Evolutionary conservation across 2,797 vertebrate species (phyloP).

Genomic region (Galago senegalensis): DNA sequence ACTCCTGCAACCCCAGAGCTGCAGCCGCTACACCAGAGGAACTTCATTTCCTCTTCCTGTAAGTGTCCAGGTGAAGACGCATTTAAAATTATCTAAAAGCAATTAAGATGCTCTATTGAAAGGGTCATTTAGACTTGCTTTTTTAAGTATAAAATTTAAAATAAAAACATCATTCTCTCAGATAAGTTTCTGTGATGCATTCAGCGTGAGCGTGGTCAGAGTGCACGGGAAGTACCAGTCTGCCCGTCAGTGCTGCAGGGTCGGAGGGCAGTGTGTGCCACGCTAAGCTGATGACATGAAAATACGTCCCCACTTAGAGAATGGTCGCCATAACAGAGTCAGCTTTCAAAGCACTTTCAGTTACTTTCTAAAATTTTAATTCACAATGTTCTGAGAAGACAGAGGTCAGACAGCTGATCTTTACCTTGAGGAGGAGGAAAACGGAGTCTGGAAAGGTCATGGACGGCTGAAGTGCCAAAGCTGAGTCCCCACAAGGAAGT

Average conservation of each 20-base stretch:
- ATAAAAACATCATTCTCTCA: not conserved
- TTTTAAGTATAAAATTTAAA: slow-evolving; percentile 19
- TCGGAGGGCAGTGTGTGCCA: not conserved
- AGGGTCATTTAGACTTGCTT: not conserved
- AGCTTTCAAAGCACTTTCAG: not conserved
- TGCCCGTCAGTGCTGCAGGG: not conserved
- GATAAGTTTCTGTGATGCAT: not conserved
- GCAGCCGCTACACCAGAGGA: not conserved
- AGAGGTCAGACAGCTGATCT: not conserved
- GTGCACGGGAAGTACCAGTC: not conserved
- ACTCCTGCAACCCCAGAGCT: not conserved
- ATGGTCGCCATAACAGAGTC: not conserved
- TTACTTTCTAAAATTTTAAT: not conserved
- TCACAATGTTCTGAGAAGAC: not conserved
- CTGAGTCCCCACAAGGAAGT: too few species aligned
- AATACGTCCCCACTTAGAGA: not conserved
- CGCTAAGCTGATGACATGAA: not conserved
- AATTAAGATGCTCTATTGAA: not conserved
- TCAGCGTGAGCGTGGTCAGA: not conserved
- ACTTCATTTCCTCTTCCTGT: not conserved
- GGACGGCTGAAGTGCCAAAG: not conserved
- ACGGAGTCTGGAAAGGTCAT: not conserved
- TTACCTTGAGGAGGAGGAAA: not conserved
- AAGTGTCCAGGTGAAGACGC: not conserved
- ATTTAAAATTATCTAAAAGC: slow-evolving; percentile 13